A percentile compares a stretch with the other conserved stretches of the same genome.
These are phyloP conservation scores for Subacronicta megacephala DNA, from an alignment of 2,888 invertebrate species.

Conservation along the genomic window DNA sequence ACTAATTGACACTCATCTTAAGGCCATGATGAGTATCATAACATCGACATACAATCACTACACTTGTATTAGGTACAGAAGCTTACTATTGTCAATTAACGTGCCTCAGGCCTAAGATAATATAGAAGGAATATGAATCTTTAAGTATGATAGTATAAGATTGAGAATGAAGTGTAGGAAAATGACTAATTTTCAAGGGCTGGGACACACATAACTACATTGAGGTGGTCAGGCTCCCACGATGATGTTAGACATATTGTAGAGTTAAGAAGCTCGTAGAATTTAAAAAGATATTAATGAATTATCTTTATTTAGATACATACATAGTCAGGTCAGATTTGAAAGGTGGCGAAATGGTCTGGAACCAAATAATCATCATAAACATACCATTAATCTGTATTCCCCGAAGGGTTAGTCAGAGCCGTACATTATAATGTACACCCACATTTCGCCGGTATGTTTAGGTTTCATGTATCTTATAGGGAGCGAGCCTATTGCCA, in stretches of 20 bases:
- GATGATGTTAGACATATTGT: conserved; percentile 62
- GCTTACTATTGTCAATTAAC: conserved; percentile 63
- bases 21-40: conserved; percentile 41
- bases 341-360: too few species aligned
- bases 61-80: conserved; percentile 45
- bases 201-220: conserved; percentile 71
- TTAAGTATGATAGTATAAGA: accelerated
- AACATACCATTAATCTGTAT: too few species aligned
- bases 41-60: conserved; percentile 20
- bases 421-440: too few species aligned
- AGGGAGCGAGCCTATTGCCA: too few species aligned
- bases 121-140: conserved; percentile 10
- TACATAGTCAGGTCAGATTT: too few species aligned
- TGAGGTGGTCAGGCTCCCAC: conserved; percentile 85
- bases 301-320: too few species aligned
- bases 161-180: conserved; percentile 16
- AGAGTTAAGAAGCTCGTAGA: conserved; percentile 51
- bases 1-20: conserved; percentile 63
- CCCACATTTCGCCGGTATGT: too few species aligned
- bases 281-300: not conserved
- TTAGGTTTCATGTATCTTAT: too few species aligned
- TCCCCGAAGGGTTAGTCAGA: too few species aligned
- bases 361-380: too few species aligned
- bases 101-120: conserved; percentile 34
- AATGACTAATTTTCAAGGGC: conserved; percentile 49